Base-by-base conservation (phyloP, 2,888 invertebrate species). In the Stratiomys singularior region DNA sequence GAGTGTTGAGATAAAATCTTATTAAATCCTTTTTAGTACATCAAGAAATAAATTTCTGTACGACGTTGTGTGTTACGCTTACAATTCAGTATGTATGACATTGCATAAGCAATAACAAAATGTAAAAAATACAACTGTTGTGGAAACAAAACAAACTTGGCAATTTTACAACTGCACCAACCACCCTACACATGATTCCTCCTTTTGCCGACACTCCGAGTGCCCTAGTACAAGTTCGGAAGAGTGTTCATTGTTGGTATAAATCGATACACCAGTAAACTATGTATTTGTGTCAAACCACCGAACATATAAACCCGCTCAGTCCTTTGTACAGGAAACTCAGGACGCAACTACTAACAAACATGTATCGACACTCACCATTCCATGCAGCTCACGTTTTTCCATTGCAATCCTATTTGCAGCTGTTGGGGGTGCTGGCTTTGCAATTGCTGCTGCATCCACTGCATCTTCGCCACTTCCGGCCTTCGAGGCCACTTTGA, bases 351-450 rank as follows among this genome's bases (percentile, higher is more conserved):
- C 52, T 28, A 47, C 15, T 28, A 2, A 67, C 52, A 30, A 67
- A 52, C 37, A 52, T n/a, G 13, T 56, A 60, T 3, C 23, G 28
- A 18, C 18, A 80, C 81, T 82, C 76, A 82, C 82, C 82, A 82
- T 82, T 79, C 81, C 82, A 79, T 80, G 79, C 25, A 79, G 72
- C 76, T 82, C 82, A 69, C 81, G 81, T 80, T 82, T 82, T 46
- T 46, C 67, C 18, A 66, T 79, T 52, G 56, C 47, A 67, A 58
- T 63, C 58, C 74, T 28, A 44, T 47, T 46, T 47, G 58, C 58
- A 23, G 58, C 30, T 58, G 60, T 60, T 37, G 37, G 37, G 3
- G 37, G 37, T 37, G 37, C 37, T 37, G 37, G 37, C 9, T 3
- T 9, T 9, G 37, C 5, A 37, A 37, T 9, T 37, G 37, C 37